Conservation (phyloP, 2,797 vertebrate genomes). For the Euthynnus affinis region DNA sequence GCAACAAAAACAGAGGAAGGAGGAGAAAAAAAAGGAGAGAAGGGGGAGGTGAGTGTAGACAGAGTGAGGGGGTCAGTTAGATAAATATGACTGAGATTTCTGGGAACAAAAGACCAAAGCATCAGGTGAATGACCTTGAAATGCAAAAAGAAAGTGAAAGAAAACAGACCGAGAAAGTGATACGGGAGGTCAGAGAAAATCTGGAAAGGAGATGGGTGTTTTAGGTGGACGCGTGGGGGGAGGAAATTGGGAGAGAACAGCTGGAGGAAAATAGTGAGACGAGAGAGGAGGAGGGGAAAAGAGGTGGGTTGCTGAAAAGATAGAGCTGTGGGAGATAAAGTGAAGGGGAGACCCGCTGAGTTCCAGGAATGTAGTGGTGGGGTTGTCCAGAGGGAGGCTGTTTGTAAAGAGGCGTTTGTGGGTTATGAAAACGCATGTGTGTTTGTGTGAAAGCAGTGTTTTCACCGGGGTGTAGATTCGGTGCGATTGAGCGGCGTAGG, state of each 20-base stretch:
- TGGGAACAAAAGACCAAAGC: conserved; percentile 6
- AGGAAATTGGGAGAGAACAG: conserved; percentile 37
- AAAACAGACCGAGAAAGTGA: conserved; percentile 16
- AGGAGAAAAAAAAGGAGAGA: conserved; percentile 31
- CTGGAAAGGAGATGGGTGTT: conserved; percentile 37
- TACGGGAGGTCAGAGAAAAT: conserved; percentile 28
- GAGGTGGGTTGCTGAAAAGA: conserved; percentile 33
- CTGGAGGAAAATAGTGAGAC: conserved; percentile 39
- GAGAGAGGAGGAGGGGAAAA: not conserved
- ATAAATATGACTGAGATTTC: conserved; percentile 35
- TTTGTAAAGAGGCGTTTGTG: conserved; percentile 50
- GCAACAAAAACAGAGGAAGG: conserved; percentile 58
- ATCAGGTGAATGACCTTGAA: conserved; percentile 16
- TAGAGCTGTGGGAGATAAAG: conserved; percentile 67
- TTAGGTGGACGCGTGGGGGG: conserved; percentile 32
- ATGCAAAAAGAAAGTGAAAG: conserved; percentile 52
- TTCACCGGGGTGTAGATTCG: conserved; percentile 20
- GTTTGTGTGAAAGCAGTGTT: conserved; percentile 14
- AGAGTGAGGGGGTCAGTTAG: not conserved
- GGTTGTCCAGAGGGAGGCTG: conserved; percentile 58
- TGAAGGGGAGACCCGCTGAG: conserved; percentile 62
- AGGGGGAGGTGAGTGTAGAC: conserved; percentile 4
- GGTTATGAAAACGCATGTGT: conserved; percentile 54
- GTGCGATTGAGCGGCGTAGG: conserved; percentile 8
- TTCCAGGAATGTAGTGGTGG: conserved; percentile 73